Base-by-base conservation (phyloP, 1,140 invertebrate genomes). In the Carcinoscorpius rotundicauda region DNA sequence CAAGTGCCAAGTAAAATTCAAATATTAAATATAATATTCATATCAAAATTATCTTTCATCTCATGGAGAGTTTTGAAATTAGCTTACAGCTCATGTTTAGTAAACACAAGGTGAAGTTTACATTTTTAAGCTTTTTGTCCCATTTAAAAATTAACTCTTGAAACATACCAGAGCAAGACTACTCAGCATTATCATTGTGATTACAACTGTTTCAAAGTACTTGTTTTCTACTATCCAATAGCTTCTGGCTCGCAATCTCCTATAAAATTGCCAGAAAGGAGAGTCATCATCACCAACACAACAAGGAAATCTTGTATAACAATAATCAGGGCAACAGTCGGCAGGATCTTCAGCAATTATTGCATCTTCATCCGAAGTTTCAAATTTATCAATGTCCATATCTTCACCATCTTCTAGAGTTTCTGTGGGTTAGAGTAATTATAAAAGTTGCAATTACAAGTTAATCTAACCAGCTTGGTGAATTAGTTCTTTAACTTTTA, bases 181-280 rank as follows among this genome's bases (percentile, higher is more conserved):
- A 82, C 93, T 97, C 71, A 95, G 84, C 75, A 98, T 83, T 80
- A 98, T 98, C 91, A 97, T 96, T 72, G 89, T 89, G 75, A 98
- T 97, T 78, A 98, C 93, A 79, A 96, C 91, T 71, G 93, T 96
- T 84, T 98, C 96, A 82, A 98, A 98, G 81, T 98, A 97, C 80
- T 94, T 97, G 81, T 98, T 96, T 81, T 98, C 95, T 73, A 97
- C 96, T 70, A 98, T 84, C 79, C 86, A 84, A 80, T 91, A 97
- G 65, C 92, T 95, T 80, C 95, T 93, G 71, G 89, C 84, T 73
- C 96, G 82, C 51, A 96, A 81, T 29, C 29, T 29, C 65, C 86
- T 91, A n/a, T 8, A 55, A 92, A 93, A 97, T 65, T 88, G 88
- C 77, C 93, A 88, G 86, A 92, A 96, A 77, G 93, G 89, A 4